Evolutionary conservation across 1,140 invertebrate species (phyloP).

Genomic region (Leptopilina clavipes): DNA sequence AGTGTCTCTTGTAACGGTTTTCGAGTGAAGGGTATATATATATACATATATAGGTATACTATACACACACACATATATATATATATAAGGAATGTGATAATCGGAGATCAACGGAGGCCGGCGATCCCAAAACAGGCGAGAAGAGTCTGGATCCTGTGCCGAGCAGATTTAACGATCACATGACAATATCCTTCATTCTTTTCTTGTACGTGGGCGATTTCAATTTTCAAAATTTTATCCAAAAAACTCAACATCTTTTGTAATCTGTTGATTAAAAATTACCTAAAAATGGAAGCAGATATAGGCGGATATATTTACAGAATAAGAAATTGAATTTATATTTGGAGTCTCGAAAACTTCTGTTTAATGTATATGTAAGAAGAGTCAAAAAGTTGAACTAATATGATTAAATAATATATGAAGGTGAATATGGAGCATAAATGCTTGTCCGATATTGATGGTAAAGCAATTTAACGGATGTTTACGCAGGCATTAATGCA

Average conservation of each 20-base stretch:
- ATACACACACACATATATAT: too few species aligned
- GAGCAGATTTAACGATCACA: conserved; percentile 43
- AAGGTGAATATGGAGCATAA: conserved; percentile 14
- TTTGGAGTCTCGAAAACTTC: too few species aligned
- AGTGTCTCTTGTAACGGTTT: conserved; percentile 25
- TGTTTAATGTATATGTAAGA: too few species aligned
- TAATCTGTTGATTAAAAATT: too few species aligned
- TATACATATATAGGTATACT: too few species aligned
- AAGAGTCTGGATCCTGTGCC: conserved; percentile 36
- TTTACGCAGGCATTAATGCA: conserved; percentile 64
- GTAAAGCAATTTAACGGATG: conserved; percentile 61
- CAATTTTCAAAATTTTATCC: background rate
- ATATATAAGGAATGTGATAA: conserved; percentile 43
- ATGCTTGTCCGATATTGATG: conserved; percentile 58
- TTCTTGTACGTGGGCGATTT: conserved; percentile 34
- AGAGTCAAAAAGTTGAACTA: too few species aligned
- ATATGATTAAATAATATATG: too few species aligned
- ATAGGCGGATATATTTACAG: too few species aligned
- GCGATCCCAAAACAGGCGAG: conserved; percentile 36
- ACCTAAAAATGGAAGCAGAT: too few species aligned
- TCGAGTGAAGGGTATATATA: conserved; percentile 32
- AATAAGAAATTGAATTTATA: background rate
- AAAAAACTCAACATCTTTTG: too few species aligned
- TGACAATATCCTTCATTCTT: conserved; percentile 40
- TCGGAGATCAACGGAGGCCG: conserved; percentile 38